These are phyloP conservation scores for Danio choprae DNA, from an alignment of 2,797 vertebrate genomes.

Conservation along the genomic window DNA sequence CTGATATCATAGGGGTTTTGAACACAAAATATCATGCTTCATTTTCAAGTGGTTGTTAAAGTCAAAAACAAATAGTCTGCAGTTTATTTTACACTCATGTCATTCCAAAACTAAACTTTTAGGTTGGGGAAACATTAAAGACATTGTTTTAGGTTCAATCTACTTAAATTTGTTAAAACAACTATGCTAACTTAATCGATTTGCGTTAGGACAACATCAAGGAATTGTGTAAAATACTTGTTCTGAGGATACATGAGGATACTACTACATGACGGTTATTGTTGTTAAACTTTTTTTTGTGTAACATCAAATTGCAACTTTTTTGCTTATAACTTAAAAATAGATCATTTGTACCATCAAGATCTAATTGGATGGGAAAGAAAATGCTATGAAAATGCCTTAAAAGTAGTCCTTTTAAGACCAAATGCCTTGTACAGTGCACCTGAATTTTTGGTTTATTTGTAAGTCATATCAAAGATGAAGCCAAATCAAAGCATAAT, in stretches of 20 bases:
- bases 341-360: neutral
- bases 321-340: neutral
- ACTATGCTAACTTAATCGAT: too few species aligned
- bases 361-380: neutral
- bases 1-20: neutral
- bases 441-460: neutral
- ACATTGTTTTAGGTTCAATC: too few species aligned
- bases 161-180: too few species aligned
- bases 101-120: too few species aligned
- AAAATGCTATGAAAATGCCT: neutral
- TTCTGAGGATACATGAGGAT: neutral
- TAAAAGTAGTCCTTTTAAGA: neutral
- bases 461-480: conserved; percentile 1
- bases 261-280: neutral
- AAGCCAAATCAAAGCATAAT: neutral
- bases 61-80: too few species aligned
- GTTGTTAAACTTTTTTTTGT: neutral
- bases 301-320: neutral
- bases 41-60: too few species aligned
- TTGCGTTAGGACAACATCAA: neutral
- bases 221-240: too few species aligned
- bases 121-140: too few species aligned
- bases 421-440: neutral
- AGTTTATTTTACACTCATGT: too few species aligned
- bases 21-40: too few species aligned